These are phyloP conservation scores for Nemotelus nigrinus DNA, from an alignment of 2,888 invertebrate genomes.

Conservation along the genomic window DNA sequence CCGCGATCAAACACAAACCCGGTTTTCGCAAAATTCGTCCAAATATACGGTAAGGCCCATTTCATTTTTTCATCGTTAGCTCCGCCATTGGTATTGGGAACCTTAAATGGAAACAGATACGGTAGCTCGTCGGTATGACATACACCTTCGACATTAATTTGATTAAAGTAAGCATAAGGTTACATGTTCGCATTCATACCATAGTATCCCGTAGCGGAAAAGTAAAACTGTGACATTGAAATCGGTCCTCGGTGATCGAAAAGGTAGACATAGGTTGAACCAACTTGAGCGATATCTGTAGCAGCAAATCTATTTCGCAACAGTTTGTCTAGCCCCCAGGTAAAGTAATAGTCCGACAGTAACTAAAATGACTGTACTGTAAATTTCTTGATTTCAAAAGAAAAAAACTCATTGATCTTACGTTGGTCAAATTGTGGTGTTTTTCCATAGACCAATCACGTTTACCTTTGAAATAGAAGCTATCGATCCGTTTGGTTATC, in stretches of 20 bases:
- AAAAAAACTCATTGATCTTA: not conserved
- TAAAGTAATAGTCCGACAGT: slow-evolving; percentile 2
- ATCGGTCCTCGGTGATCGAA: slow-evolving; percentile 14
- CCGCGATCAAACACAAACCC: not conserved
- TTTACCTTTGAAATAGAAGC: slow-evolving; percentile 23
- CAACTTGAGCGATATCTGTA: not conserved
- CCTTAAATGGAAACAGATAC: not conserved
- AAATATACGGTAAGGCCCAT: slow-evolving; percentile 14
- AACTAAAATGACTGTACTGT: slow-evolving; percentile 2
- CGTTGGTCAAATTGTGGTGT: slow-evolving; percentile 30
- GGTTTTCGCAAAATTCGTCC: slow-evolving; percentile 27
- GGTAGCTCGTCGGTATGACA: slow-evolving; percentile 20
- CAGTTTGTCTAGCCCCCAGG: not conserved
- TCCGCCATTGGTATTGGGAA: not conserved
- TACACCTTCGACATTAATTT: slow-evolving; percentile 2
- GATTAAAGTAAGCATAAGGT: no score
- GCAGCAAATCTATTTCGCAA: slow-evolving; percentile 12
- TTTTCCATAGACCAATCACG: slow-evolving; percentile 29
- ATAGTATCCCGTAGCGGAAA: slow-evolving; percentile 18
- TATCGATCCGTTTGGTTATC: slow-evolving; percentile 1
- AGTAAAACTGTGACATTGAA: not conserved
- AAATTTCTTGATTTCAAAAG: not conserved
- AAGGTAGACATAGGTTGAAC: slow-evolving; percentile 19
- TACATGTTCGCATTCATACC: not conserved
- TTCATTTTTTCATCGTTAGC: slow-evolving; percentile 16